These are phyloP conservation scores for Caenorhabditis parvicauda DNA, from an alignment of 2,888 invertebrate species.

Conservation along the genomic window DNA sequence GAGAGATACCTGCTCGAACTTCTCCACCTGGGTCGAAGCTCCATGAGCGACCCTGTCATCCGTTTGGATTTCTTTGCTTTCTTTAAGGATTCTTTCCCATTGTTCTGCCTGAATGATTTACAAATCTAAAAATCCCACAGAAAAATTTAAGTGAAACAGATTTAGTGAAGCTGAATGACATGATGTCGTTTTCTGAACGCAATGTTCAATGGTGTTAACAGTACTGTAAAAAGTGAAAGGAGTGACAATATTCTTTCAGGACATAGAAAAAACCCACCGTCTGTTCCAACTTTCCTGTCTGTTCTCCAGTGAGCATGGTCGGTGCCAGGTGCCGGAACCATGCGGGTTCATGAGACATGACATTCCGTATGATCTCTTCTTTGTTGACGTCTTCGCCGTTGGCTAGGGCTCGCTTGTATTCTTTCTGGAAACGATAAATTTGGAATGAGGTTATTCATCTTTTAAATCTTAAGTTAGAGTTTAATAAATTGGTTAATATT, in stretches of 20 bases:
- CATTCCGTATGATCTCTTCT: constrained; percentile 27
- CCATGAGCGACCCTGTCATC: constrained; percentile 16
- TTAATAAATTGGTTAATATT: background rate
- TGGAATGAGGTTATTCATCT: constrained; percentile 1
- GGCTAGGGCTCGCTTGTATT: constrained; percentile 51
- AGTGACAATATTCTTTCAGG: too few species aligned
- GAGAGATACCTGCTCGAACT: constrained; percentile 17
- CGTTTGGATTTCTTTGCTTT: constrained; percentile 55
- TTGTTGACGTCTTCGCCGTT: constrained; percentile 31
- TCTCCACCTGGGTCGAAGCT: constrained; percentile 29
- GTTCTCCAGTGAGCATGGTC: constrained; percentile 44
- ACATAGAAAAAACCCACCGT: constrained; percentile 20
- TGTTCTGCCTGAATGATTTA: constrained; percentile 38
- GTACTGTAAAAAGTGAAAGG: too few species aligned
- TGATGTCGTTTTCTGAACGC: too few species aligned
- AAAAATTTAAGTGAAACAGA: too few species aligned
- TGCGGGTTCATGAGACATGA: constrained; percentile 46
- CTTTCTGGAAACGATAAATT: constrained; percentile 34
- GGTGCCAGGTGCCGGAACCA: constrained; percentile 50
- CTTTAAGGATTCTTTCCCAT: constrained; percentile 44
- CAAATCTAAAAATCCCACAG: constrained; percentile 13
- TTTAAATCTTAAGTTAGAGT: background rate
- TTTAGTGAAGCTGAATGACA: too few species aligned
- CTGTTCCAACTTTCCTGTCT: constrained; percentile 45
- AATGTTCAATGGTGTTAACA: too few species aligned